Base-by-base conservation (phyloP, 2,888 invertebrate genomes). In the Drosophila quasianomalipes region DNA sequence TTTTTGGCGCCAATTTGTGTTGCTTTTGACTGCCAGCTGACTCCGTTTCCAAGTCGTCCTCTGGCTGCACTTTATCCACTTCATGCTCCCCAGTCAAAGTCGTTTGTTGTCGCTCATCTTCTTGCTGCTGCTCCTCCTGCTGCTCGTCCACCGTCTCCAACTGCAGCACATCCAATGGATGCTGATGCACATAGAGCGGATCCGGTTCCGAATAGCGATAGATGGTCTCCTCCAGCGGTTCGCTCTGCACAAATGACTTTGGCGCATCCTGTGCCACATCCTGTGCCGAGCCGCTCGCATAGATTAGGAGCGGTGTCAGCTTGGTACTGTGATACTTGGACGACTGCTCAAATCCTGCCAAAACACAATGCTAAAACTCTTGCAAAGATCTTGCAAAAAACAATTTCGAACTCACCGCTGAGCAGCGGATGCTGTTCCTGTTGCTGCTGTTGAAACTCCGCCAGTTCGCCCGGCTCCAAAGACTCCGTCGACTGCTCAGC, bases 181-280 rank as follows among this genome's bases (percentile, higher is more conserved):
- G 81, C 58, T 89, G 80, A 52, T 85, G 81, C 44, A 82, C 75
- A 73, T 94, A 94, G 44, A 94, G 84, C 7, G 94, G 94, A 93
- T 94, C 94, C 30, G 93, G 93, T 76, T 94, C 94, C 0, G 94
- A 94, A 79, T 93, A 95, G 57, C 92, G 92, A 53, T 93, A 85
- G 9, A 80, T 75, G 0, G 89, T 89, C 79, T 93, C 93, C 35
- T 90, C 82, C 5, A 92, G 74, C 51, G 83, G 90, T 35, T 93
- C 92, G 64, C 93, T 93, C 10, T 92, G 90, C 39, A 85, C 70
- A 77, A 93, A 93, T 5, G 91, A 77, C 66, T 88, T 91, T 35
- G 75, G 91, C 39, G 5, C 5, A 9, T 69, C 69, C 28, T 74
- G 73, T 9, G 47, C 71, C 6, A 61, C 9, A n/a, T 55, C 89